These are phyloP conservation scores for Daboia siamensis DNA, from an alignment of 2,113 vertebrate species.

Conservation along the genomic window DNA sequence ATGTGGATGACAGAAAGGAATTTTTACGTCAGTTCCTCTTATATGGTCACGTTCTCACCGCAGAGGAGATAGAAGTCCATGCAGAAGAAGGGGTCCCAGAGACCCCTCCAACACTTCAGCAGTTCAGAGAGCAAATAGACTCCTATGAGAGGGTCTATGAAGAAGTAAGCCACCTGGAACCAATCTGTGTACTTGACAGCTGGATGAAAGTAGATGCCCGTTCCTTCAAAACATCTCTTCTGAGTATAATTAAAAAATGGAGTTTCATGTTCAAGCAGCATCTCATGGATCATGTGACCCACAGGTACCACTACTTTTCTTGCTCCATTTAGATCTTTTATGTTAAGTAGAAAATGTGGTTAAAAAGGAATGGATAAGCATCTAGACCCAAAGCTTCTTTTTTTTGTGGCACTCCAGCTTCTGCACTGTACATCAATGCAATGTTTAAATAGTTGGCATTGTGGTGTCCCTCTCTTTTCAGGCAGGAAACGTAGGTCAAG, in stretches of 20 bases:
- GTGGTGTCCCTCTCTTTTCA: background rate
- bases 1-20: slow-evolving; percentile 79
- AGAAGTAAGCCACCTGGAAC: slow-evolving; percentile 76
- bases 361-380: background rate
- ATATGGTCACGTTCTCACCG: slow-evolving; percentile 69
- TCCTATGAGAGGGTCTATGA: slow-evolving; percentile 83
- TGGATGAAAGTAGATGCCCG: slow-evolving; percentile 85
- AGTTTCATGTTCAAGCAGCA: slow-evolving; percentile 94
- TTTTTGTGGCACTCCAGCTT: background rate
- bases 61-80: slow-evolving; percentile 70
- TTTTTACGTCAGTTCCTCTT: slow-evolving; percentile 82
- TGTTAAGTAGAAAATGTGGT: background rate
- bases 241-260: slow-evolving; percentile 88
- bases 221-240: slow-evolving; percentile 79
- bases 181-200: slow-evolving; percentile 71
- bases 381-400: background rate
- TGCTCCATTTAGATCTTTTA: background rate
- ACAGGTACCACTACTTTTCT: slow-evolving; percentile 74
- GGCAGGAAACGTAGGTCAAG: background rate
- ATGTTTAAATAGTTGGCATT: background rate
- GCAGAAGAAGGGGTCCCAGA: slow-evolving; percentile 67
- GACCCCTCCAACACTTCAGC: slow-evolving; percentile 73
- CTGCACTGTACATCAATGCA: background rate
- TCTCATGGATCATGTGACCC: slow-evolving; percentile 83
- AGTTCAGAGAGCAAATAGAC: slow-evolving; percentile 81